Evolutionary conservation across 2,888 invertebrate genomes (phyloP), one percentile per base, ranked within the genome.

Genomic region (Lithophane socia): DNA sequence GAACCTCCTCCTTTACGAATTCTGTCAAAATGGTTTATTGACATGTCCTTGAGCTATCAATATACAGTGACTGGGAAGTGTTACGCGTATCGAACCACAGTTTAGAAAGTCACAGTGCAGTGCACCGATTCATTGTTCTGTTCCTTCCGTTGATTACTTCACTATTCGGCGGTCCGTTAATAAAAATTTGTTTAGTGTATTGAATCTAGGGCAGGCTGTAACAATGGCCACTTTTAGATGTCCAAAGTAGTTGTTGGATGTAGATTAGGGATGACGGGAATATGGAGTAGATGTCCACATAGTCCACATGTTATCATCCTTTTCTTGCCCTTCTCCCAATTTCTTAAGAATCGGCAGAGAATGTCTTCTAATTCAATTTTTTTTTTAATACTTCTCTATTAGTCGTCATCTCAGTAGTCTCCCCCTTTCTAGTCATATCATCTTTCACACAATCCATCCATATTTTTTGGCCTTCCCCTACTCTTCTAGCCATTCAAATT

Each of bases 71-170:
- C 71, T 80, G 80, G 61, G 84, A 82, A 82, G 52, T 84, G 80
- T 84, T 75, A 82, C 82, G 75, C 84, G 54, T 61, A 64, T 67
- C 80, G 49, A 49, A 24, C 69, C 54, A 66, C 81, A 75, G 58
- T 84, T 83, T 83, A 83, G 85, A 83, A 83, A 83, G 83, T 84
- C 63, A n/a, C n/a, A n/a, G 63, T 66, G 72, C 69, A 66, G 66
- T 84, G 81, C 75, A 65, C 85, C 75, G 73, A 49, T 58, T 63
- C 63, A 83, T 84, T 83, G 85, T 84, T 80, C 9, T 61, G 72
- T 83, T 83, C 83, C 83, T 83, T 83, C 83, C 83, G 80, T 60
- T 75, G 81, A 49, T 83, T 83, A 67, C 75, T 75, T 67, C 80
- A 83, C 69, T 49, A 56, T 66, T 80, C 80, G 72, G 47, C 60